A percentile compares a stretch with the other conserved stretches of the same genome.
phyloP scores from a whole-genome alignment of 2,113 vertebrate genomes.

The Thamnophis sirtalis region DNA sequence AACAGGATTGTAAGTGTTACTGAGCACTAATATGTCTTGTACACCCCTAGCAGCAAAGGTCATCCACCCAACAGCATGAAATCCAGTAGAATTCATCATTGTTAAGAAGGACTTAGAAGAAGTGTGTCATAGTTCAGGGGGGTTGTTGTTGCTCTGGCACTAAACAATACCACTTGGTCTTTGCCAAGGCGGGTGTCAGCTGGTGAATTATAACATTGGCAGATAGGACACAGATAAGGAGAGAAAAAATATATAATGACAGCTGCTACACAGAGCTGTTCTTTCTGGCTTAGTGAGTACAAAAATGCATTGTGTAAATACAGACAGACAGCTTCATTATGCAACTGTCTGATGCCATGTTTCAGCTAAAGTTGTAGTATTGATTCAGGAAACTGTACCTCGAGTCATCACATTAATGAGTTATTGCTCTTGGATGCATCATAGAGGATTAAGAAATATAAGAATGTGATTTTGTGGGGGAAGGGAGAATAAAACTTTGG shows the following conservation, averaged over 20 bases:
- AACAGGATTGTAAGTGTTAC: slow-evolving; percentile 50
- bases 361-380: slow-evolving; percentile 63
- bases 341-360: slow-evolving; percentile 70
- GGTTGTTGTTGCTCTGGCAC: slow-evolving; percentile 66
- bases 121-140: slow-evolving; percentile 73
- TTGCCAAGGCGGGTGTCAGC: slow-evolving; percentile 79
- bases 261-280: slow-evolving; percentile 80
- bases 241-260: slow-evolving; percentile 72
- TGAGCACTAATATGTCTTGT: slow-evolving; percentile 9
- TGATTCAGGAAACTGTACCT: slow-evolving; percentile 65
- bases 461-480: slow-evolving; percentile 19
- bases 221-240: slow-evolving; percentile 77
- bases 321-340: slow-evolving; percentile 81
- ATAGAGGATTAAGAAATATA: slow-evolving; percentile 33
- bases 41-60: slow-evolving; percentile 11
- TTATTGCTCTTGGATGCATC: slow-evolving; percentile 35
- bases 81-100: slow-evolving; percentile 55
- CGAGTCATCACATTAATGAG: slow-evolving; percentile 62
- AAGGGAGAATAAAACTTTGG: neutral
- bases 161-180: slow-evolving; percentile 52
- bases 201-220: slow-evolving; percentile 79
- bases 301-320: slow-evolving; percentile 77
- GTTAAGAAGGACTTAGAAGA: slow-evolving; percentile 63
- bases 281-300: slow-evolving; percentile 78
- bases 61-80: slow-evolving; percentile 34